These are phyloP conservation scores for Crioceris asparagi DNA, from an alignment of 2,888 invertebrate genomes.

Conservation along the genomic window DNA sequence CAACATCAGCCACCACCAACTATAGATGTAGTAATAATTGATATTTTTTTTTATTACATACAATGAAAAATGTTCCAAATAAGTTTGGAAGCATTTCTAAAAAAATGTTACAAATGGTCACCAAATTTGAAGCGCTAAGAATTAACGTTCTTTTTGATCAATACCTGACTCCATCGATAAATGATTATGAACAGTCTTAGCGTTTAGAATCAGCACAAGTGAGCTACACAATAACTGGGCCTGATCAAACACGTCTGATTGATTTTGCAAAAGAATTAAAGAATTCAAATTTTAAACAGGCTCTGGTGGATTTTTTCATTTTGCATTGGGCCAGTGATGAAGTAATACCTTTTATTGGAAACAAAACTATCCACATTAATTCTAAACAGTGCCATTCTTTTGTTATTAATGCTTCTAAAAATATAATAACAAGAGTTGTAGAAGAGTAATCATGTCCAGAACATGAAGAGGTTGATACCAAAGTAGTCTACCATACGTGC, in stretches of 20 bases:
- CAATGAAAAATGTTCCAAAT: no score
- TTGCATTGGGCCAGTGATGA: conserved; percentile 1
- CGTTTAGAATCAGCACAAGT: neutral
- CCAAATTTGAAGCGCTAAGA: neutral
- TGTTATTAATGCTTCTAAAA: no score
- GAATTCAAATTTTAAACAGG: conserved; percentile 1
- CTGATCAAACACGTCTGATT: neutral
- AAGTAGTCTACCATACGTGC: conserved; percentile 15
- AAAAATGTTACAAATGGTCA: conserved; percentile 1
- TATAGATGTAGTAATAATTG: conserved; percentile 24
- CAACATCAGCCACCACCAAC: conserved; percentile 11
- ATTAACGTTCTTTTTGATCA: conserved; percentile 1
- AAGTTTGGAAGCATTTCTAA: neutral
- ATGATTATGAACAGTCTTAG: neutral
- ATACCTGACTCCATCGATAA: neutral
- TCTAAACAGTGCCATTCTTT: no score
- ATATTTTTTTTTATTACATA: no score
- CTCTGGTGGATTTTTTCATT: neutral
- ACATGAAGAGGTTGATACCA: conserved; percentile 15
- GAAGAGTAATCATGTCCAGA: conserved; percentile 13
- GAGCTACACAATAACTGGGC: neutral
- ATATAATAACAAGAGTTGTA: no score
- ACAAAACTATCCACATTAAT: no score
- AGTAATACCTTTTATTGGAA: no score
- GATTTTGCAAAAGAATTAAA: neutral